Evolutionary conservation across 2,113 vertebrate species (phyloP), one percentile per base, ranked within the genome.

Genomic region (Narcine bancroftii): DNA sequence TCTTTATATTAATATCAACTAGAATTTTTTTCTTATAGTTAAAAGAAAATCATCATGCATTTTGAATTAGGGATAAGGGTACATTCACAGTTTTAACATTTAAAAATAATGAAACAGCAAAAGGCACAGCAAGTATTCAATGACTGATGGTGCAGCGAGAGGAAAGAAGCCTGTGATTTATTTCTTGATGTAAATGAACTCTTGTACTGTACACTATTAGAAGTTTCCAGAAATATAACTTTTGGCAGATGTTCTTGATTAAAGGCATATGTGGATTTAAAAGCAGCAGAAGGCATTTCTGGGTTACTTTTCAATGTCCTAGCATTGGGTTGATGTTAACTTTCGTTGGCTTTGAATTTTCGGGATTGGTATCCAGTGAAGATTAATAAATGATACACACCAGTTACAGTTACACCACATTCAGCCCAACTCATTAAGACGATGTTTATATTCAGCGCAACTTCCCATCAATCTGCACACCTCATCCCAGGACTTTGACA

Each of bases 161-260:
- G 87, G 87, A 91, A 87, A 91, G 60, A 39, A 66, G 87, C 17
- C 42, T 42, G 53, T 85, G 63, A 91, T 91, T 91, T 91, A 42
- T 66, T 69, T 42, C 63, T 91, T 69, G 63, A 42, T 69, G 60
- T 91, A 29, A 91, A 45, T 69, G 87, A 69, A 91, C 36, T 91
- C 39, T 91, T 91, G 63, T 45, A 91, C 36, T 69, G 63, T 91
- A 45, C 87, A 69, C 36, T 26, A 69, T 91, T 91, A 91, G 87
- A 69, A 91, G 69, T 91, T 91, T 91, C 60, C 87, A 91, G 87
- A 91, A 91, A 65, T 69, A 66, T 65, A 87, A 87, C 56, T 45
- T 69, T 91, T 91, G 69, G 63, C 87, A 66, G 87, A 91, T 66
- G 63, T 91, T 91, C 39, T 63, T 91, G 87, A 91, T 91, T 69